phyloP scores from a whole-genome alignment of 2,113 vertebrate genomes.

The western clawed frog (Xenopus tropicalis) region DNA sequence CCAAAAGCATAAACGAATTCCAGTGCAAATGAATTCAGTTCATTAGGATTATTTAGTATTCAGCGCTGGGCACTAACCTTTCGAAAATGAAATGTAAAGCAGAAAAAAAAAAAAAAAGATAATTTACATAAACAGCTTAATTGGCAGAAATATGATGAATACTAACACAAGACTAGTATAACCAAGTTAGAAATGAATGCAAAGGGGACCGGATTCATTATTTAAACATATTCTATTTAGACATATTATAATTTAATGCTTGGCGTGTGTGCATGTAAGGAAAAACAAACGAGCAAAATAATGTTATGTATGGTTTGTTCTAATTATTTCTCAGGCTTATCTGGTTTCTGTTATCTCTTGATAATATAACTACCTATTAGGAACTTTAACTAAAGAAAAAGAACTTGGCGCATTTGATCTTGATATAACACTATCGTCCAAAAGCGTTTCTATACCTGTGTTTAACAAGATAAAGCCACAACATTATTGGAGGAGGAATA shows the following conservation, averaged over 20 bases:
- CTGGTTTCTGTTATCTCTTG: no score
- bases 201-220: slow-evolving; percentile 9
- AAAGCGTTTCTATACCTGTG: no score
- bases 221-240: not conserved
- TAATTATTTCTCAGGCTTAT: no score
- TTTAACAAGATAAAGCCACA: no score
- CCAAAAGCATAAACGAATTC: not conserved
- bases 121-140: slow-evolving; percentile 36
- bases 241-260: slow-evolving; percentile 4
- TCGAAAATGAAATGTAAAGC: slow-evolving; percentile 20
- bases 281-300: no score
- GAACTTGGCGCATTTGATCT: no score
- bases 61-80: slow-evolving; percentile 19
- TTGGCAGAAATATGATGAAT: slow-evolving; percentile 20
- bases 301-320: no score
- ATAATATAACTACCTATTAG: no score
- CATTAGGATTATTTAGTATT: slow-evolving; percentile 29
- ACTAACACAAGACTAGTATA: slow-evolving; percentile 3
- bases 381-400: no score
- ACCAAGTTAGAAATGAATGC: not conserved
- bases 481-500: no score
- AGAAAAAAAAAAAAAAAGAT: slow-evolving; percentile 7
- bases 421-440: no score
- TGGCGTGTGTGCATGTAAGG: no score
- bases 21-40: not conserved